These are phyloP conservation scores for Hapalemur alaotrensis DNA, from an alignment of 2,797 vertebrate genomes.

Conservation along the genomic window DNA sequence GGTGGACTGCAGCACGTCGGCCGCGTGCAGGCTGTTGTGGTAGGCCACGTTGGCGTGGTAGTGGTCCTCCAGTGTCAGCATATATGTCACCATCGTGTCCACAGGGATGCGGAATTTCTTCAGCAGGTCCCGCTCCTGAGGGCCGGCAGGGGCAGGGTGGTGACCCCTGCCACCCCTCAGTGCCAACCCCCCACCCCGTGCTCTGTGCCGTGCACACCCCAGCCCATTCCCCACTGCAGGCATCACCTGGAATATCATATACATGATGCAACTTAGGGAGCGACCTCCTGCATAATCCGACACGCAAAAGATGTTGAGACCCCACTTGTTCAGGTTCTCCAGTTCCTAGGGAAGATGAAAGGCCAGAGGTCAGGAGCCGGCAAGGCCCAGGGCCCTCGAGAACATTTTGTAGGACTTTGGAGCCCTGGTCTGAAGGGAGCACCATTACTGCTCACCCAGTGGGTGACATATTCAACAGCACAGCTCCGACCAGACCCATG, in stretches of 20 bases:
- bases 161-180: not conserved
- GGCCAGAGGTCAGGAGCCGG: not conserved
- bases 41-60: constrained; percentile 96
- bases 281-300: constrained; percentile 94
- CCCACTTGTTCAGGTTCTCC: constrained; percentile 96
- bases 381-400: not conserved
- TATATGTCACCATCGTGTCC: constrained; percentile 94
- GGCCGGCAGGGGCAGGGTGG: not conserved
- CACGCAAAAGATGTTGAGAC: constrained; percentile 96
- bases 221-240: not conserved
- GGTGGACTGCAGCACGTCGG: constrained; percentile 95
- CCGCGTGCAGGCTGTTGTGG: constrained; percentile 97
- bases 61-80: constrained; percentile 95
- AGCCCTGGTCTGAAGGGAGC: not conserved
- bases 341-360: constrained; percentile 87
- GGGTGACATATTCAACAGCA: not conserved
- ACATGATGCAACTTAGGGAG: constrained; percentile 96
- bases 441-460: not conserved
- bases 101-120: constrained; percentile 94
- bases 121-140: constrained; percentile 93
- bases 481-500: not conserved
- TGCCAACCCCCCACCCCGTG: not conserved
- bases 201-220: not conserved
- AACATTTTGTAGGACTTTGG: not conserved
- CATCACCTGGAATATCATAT: constrained; percentile 93